Percentiles rank a stretch among this genome's conserved stretches.
Conservation (phyloP, 92 coral and sea anemone genomes). For the Virgularia gustaviana region DNA sequence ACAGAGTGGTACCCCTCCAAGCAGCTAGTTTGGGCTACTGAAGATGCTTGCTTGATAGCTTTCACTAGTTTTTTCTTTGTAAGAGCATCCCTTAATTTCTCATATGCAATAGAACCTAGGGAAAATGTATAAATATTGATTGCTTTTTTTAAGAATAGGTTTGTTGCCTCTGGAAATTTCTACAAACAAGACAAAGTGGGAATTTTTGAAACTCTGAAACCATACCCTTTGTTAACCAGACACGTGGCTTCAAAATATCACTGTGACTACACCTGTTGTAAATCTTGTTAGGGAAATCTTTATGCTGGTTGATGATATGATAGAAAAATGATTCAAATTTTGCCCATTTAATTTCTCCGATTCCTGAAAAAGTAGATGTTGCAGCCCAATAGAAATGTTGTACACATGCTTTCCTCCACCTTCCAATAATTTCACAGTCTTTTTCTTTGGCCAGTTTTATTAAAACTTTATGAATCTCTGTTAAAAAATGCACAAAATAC, state of each 20-base stretch:
- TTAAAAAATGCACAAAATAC: neutral
- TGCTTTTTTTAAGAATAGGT: neutral
- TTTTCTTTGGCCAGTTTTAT: conserved; percentile 11
- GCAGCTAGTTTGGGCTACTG: conserved; percentile 17
- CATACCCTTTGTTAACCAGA: conserved; percentile 11
- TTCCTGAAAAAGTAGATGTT: conserved; percentile 12
- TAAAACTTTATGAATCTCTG: conserved; percentile 32
- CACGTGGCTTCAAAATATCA: conserved; percentile 1
- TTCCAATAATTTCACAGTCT: conserved; percentile 23
- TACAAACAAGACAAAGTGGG: neutral
- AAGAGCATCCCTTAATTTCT: neutral
- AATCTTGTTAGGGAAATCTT: conserved; percentile 6
- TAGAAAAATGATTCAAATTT: conserved; percentile 54
- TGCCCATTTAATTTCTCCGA: conserved; percentile 53
- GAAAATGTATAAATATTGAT: neutral
- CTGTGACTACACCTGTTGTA: conserved; percentile 4
- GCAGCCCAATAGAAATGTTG: conserved; percentile 46
- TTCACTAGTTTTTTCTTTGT: neutral
- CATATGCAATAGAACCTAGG: conserved; percentile 11
- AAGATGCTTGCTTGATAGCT: conserved; percentile 12
- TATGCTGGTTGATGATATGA: conserved; percentile 23
- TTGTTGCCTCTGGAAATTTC: too few species aligned
- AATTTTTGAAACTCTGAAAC: neutral
- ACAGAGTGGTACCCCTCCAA: conserved; percentile 15
- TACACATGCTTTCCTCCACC: conserved; percentile 45